Evolutionary conservation across 1,140 invertebrate species (phyloP).

Genomic region (Drosophila simulans): DNA sequence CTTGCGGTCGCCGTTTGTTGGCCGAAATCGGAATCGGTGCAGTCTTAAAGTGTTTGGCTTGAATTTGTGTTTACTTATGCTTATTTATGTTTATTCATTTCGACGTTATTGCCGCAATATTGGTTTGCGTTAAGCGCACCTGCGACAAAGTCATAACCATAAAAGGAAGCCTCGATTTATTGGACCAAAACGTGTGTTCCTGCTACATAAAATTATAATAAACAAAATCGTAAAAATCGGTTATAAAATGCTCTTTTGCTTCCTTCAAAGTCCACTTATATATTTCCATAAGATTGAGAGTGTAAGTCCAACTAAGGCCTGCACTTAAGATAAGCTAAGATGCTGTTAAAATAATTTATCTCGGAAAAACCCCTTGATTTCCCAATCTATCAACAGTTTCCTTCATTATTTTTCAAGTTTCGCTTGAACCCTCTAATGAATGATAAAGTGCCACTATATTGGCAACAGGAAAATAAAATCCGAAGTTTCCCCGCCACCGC

Average conservation of each 20-base stretch:
- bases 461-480: conserved; percentile 40
- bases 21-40: conserved; percentile 21
- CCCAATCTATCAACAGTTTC: not conserved
- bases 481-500: conserved; percentile 21
- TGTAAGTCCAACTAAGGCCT: not conserved
- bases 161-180: conserved; percentile 52
- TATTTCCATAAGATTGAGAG: not conserved
- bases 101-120: conserved; percentile 42
- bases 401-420: not conserved
- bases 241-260: conserved; percentile 8
- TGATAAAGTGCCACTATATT: conserved; percentile 72
- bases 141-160: conserved; percentile 66
- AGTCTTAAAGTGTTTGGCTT: conserved; percentile 44
- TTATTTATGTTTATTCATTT: conserved; percentile 45
- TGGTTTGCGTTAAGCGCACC: conserved; percentile 53
- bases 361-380: not conserved
- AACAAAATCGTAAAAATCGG: conserved; percentile 39
- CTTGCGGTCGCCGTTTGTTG: conserved; percentile 64
- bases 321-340: too few species aligned
- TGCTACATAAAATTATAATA: conserved; percentile 48
- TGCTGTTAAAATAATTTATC: not conserved
- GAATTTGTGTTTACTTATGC: conserved; percentile 6
- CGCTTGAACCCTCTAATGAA: conserved; percentile 56
- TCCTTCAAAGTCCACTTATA: not conserved
- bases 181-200: conserved; percentile 31